A percentile compares a stretch with the other conserved stretches of the same genome.
Evolutionary conservation across 2,113 vertebrate genomes (phyloP).

Genomic region (Numida meleagris): DNA sequence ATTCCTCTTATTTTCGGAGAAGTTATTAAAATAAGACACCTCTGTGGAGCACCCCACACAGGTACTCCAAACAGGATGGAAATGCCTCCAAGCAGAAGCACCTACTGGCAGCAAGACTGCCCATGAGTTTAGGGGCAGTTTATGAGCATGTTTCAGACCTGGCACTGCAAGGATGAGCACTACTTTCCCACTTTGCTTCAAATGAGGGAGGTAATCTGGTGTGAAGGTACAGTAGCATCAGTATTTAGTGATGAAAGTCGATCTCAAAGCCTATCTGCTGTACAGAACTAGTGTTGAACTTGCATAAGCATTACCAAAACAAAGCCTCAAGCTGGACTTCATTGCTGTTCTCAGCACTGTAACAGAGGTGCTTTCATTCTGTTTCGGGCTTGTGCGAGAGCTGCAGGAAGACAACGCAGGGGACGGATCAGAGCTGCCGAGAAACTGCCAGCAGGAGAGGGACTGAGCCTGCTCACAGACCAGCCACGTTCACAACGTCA

Average conservation of each 20-base stretch:
- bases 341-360: not conserved
- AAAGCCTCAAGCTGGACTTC: not conserved
- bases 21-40: too few relatives aligned
- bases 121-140: accelerated
- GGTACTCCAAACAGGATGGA: not conserved
- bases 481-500: not conserved
- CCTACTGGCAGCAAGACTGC: not conserved
- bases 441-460: not conserved
- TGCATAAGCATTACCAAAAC: not conserved
- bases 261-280: not conserved
- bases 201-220: not conserved
- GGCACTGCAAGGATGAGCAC: not conserved
- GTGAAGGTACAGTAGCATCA: not conserved
- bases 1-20: too few relatives aligned
- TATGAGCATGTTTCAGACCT: not conserved
- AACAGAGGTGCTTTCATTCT: not conserved
- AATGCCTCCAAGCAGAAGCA: not conserved
- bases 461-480: not conserved
- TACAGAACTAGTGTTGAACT: not conserved
- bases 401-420: not conserved
- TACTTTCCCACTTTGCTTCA: not conserved
- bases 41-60: not conserved
- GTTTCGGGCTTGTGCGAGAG: not conserved
- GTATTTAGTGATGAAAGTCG: not conserved
- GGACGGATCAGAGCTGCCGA: not conserved